Base-by-base conservation (phyloP, 2,113 vertebrate genomes). In the Leptobrachium leishanense region DNA sequence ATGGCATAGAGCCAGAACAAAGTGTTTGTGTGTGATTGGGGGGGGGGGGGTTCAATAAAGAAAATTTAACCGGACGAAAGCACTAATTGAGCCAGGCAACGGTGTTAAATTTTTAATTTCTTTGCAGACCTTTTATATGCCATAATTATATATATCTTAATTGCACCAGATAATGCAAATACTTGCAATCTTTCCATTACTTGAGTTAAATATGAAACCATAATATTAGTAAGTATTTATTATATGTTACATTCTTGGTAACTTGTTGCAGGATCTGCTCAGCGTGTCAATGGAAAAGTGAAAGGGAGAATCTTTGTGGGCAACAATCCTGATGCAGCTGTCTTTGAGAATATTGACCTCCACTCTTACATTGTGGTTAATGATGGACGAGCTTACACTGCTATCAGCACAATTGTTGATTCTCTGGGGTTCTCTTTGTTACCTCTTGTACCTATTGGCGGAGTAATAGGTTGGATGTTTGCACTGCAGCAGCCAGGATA, bases 311-410 rank as follows among this genome's bases (percentile, higher is more conserved):
- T 99, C 53, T 94, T 90, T 6, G 92, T 99, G 2, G 96, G 96
- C 2, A 87, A 74, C 76, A 94, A 90, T 68, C 91, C 90, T 0
- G 46, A 88, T 46, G 94, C 94, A 0, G 46, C 95, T 40, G 80
- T 84, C 46, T 95, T 98, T 6, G 91, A 84, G 79, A 90, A 92
- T 83, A 97, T 96, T 0, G 97, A 99, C 78, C 95, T 99, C 42
- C 97, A 99, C 83, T 98, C 97, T 0, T 99, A 99, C 0, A 95
- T 98, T 69, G 97, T 99, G 82, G 96, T 95, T 67, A 97, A 97
- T 41, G 95, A 99, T 1, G 97, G 97, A 0, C 95, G 97, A 2
- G 95, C 97, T 6, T 99, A 99, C 59, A 95, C 97, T 0, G 97
- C 97, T 73, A 94, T 99, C 86, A 99, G 97, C 87, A 95, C 94